Evolutionary conservation across 2,888 invertebrate genomes (phyloP), one percentile per base, ranked within the genome.

Genomic region (Psylliodes chrysocephalus): DNA sequence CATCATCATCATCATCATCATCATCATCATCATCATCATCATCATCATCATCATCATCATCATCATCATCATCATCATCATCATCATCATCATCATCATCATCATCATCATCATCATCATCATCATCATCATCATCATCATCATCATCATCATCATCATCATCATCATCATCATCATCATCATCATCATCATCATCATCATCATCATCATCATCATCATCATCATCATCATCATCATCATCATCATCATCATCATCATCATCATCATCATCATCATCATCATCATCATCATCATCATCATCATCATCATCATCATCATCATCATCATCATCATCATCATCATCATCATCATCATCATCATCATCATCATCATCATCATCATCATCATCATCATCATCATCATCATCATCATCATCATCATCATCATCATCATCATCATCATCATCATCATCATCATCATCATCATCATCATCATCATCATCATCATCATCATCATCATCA

Each of bases 381-480:
- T 40, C 40, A 6, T 4, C 8, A 28, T 28, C 28, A 28, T 4
- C 5, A 6, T 28, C 28, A 6, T 4, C 5, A 28, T 28, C 8
- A 28, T 4, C 28, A 4, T 28, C 28, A 28, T 28, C 8, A 28
- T 28, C 8, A 28, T 28, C 28, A 28, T 28, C 28, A 4, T 28
- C 28, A 28, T 28, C 8, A 28, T 28, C 28, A 6, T 4, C 8
- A 28, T 28, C 28, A 28, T 4, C 5, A 6, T 28, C 28, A 6
- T 4, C 5, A 28, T 28, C 8, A 28, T 4, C 28, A 4, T 4
- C n/a, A 40, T 40, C n/a, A 40, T 40, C n/a, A 10, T 40, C 40
- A 40, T 40, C 40, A 4, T 40, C 40, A 40, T 40, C n/a, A 40
- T 40, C 40, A 7, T 40, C n/a, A 40, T 40, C 40, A 40, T 4